Evolutionary conservation across 2,797 vertebrate species (phyloP).

Genomic region (Tolypeutes matacus): DNA sequence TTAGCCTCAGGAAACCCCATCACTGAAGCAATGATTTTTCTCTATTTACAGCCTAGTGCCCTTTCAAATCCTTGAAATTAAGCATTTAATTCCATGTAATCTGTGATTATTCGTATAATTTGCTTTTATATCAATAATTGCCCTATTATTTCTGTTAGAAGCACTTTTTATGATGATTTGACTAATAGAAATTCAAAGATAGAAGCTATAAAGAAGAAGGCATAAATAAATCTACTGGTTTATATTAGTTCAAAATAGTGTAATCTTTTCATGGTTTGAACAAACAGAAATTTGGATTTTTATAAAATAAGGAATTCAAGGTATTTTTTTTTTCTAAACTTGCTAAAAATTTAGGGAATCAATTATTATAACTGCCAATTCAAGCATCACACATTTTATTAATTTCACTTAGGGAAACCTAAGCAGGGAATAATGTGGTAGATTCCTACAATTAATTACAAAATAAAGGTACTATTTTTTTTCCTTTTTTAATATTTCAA

Average conservation of each 20-base stretch:
- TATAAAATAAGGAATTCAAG: neutral
- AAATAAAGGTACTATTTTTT: neutral
- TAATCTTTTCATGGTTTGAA: neutral
- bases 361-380: neutral
- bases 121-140: neutral
- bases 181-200: neutral
- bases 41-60: neutral
- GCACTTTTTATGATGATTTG: neutral
- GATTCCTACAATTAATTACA: neutral
- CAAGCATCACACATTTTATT: neutral
- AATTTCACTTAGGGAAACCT: neutral
- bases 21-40: neutral
- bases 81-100: neutral
- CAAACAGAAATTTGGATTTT: neutral
- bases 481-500: neutral
- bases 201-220: neutral
- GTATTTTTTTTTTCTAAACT: neutral
- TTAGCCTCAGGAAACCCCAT: constrained; percentile 30
- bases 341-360: neutral
- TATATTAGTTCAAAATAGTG: constrained; percentile 38
- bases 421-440: neutral
- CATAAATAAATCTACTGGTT: neutral
- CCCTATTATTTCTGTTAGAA: neutral
- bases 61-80: constrained; percentile 55
- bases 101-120: neutral